phyloP scores from a whole-genome alignment of 2,888 invertebrate species.

The Caenorhabditis angaria region DNA sequence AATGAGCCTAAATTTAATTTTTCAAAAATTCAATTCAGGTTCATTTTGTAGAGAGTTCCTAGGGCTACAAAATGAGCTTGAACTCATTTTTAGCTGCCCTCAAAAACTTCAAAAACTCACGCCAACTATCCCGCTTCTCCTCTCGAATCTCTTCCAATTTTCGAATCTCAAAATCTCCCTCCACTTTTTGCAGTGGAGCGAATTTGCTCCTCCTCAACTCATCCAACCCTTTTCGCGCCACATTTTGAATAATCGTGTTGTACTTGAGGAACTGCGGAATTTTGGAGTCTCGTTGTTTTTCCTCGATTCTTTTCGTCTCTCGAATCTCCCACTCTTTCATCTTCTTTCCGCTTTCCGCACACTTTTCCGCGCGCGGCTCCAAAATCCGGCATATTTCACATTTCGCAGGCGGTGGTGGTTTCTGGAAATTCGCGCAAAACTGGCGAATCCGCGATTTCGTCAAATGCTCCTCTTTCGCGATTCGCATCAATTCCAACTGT shows the following conservation, averaged over 20 bases:
- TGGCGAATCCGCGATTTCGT: not conserved
- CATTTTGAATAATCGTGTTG: constrained; percentile 5
- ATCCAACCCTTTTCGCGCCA: constrained; percentile 19
- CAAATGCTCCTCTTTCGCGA: not conserved
- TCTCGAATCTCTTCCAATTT: constrained; percentile 18
- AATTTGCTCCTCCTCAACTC: constrained; percentile 8
- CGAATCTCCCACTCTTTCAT: constrained; percentile 24
- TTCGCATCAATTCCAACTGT: not conserved
- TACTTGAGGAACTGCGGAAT: constrained; percentile 5
- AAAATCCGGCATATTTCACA: not conserved
- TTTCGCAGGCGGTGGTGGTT: not conserved
- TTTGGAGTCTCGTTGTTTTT: not conserved
- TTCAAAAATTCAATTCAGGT: too few relatives aligned
- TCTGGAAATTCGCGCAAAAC: not conserved
- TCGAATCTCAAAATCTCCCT: constrained; percentile 12
- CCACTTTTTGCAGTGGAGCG: not conserved
- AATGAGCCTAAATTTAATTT: too few relatives aligned
- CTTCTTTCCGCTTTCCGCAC: not conserved
- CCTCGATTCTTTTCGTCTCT: constrained; percentile 12
- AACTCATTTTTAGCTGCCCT: not conserved
- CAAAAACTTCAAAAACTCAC: constrained; percentile 4
- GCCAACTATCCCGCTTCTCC: constrained; percentile 2
- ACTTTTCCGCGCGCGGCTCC: not conserved
- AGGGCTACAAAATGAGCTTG: too few relatives aligned
- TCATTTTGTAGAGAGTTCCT: too few relatives aligned